Base-by-base conservation (phyloP, 2,888 invertebrate genomes). In the Pilophorus perplexus region DNA sequence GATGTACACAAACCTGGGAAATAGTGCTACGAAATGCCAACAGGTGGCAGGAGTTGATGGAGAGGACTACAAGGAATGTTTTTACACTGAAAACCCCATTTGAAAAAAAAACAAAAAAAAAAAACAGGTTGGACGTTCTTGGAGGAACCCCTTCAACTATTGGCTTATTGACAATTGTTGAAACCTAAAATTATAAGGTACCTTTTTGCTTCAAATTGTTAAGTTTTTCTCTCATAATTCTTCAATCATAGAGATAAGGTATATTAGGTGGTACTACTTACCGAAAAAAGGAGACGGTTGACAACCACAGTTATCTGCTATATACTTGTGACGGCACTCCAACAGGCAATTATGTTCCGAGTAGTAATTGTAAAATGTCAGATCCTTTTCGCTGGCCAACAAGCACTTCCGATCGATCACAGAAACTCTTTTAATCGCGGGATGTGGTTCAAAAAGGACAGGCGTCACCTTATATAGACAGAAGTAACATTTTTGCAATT, bases 231-330 rank as follows among this genome's bases (percentile, higher is more conserved):
- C n/a, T n/a, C n/a, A n/a, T n/a, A n/a, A n/a, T n/a, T n/a, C n/a
- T 33, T 33, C 33, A 33, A 8, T 33, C 33, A 33, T 8, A 33
- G n/a, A n/a, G 6, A 38, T 14, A 50, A 50, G n/a, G 25, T 25
- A 48, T 48, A 22, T 12, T 44, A 18, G 3, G 18, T 44, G 6
- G 18, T 18, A 8, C 20, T 5, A 20, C 42, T 23, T 44, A 68
- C 68, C 66, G 20, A 72, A 72, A 67, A 73, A 74, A 44, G 72
- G 71, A 44, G 73, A 73, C 1, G 73, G 73, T 22, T 70, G 68
- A 66, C 74, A 74, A 2, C 69, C 65, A 25, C 74, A 74, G 46
- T 68, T 64, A 57, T 71, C 16, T 16, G 70, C 33, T 50, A 74
- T 67, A 67, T 72, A 72, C 18, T 71, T 42, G 37, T 74, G 69